phyloP scores from a whole-genome alignment of 2,888 invertebrate genomes.

The Sarcophaga carnaria region DNA sequence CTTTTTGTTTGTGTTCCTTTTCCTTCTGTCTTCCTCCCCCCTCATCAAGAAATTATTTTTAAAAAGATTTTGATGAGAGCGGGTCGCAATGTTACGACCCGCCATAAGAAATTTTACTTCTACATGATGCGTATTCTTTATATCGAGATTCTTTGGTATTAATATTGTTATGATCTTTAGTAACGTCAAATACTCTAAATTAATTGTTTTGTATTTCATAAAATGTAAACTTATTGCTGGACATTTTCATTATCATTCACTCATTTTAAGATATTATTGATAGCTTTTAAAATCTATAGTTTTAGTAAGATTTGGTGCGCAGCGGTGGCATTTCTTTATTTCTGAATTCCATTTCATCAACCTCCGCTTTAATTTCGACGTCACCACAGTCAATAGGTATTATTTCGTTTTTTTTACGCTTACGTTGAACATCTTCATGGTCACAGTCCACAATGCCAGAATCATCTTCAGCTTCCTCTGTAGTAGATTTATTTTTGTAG shows the following conservation, averaged over 20 bases:
- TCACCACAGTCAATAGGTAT: constrained; percentile 14
- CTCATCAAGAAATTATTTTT: too few species aligned
- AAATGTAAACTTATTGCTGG: background rate
- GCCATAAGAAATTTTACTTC: too few species aligned
- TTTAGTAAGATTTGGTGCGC: constrained; percentile 57
- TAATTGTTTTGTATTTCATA: too few species aligned
- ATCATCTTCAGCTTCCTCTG: constrained; percentile 18
- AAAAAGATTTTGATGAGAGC: too few species aligned
- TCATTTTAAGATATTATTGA: background rate
- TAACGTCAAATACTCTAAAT: too few species aligned
- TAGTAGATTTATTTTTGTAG: constrained; percentile 16
- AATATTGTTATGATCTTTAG: too few species aligned
- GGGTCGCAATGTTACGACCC: too few species aligned
- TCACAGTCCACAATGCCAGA: constrained; percentile 37
- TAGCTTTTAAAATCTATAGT: background rate
- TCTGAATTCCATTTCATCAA: constrained; percentile 35
- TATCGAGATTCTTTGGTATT: too few species aligned
- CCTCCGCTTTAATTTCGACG: constrained; percentile 47
- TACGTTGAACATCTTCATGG: constrained; percentile 29
- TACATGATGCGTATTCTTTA: too few species aligned
- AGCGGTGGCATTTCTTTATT: constrained; percentile 44
- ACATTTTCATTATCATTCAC: background rate
- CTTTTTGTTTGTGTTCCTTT: too few species aligned
- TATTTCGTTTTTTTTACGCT: constrained; percentile 41
- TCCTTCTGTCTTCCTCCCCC: too few species aligned